Conservation (phyloP, 2,113 vertebrate genomes). For the Urocitellus parryii region DNA sequence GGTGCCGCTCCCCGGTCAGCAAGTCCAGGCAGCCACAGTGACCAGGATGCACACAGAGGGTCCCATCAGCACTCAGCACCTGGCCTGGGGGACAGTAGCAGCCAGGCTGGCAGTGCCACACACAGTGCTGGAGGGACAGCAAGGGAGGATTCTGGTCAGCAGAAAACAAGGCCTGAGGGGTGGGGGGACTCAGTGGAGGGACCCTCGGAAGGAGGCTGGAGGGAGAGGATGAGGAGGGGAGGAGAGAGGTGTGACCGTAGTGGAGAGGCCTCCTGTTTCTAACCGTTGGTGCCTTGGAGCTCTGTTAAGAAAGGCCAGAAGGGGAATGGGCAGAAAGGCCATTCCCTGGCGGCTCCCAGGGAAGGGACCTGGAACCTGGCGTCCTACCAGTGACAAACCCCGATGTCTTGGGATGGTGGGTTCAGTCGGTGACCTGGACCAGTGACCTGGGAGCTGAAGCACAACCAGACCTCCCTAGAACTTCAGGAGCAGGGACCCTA, state of each 20-base stretch:
- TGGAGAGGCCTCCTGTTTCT: rapidly evolving
- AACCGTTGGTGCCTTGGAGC: neutral
- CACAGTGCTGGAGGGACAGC: conserved; percentile 87
- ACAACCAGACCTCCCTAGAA: neutral
- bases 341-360: neutral
- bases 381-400: neutral
- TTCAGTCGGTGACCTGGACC: neutral
- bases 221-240: neutral
- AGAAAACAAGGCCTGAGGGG: neutral
- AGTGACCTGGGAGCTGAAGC: neutral
- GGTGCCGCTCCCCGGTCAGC: conserved; percentile 82
- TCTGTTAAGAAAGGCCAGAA: neutral
- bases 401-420: neutral
- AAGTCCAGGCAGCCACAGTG: conserved; percentile 91
- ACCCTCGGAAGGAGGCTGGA: neutral
- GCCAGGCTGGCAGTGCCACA: conserved; percentile 92
- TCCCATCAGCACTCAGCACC: conserved; percentile 88
- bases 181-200: neutral
- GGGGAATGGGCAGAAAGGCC: neutral
- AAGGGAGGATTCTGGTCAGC: neutral
- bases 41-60: conserved; percentile 84
- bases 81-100: conserved; percentile 92
- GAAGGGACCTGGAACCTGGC: neutral
- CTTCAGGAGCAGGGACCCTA: rapidly evolving
- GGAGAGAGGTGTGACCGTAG: neutral